A percentile compares a stretch with the other conserved stretches of the same genome.
Conservation (phyloP, 2,113 vertebrate genomes). For the Petrocephalus zakoni region DNA sequence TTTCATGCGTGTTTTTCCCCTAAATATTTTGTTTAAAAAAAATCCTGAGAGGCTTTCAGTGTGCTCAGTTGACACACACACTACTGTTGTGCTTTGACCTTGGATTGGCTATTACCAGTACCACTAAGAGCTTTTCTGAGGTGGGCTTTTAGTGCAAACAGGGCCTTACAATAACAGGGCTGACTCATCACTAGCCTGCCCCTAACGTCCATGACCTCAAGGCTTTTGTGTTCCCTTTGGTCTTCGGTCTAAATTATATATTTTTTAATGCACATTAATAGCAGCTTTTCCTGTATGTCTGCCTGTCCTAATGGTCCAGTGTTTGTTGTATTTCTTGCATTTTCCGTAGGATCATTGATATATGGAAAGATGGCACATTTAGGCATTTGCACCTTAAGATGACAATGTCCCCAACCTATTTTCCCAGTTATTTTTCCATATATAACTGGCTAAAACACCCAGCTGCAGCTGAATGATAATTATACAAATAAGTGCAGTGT, state of each 20-base stretch:
- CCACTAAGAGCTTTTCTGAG: slow-evolving; percentile 2
- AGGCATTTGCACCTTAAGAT: neutral
- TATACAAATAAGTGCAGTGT: neutral
- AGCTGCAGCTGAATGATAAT: neutral
- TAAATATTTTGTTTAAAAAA: neutral
- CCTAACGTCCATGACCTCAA: neutral
- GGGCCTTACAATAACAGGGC: neutral
- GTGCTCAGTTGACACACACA: neutral
- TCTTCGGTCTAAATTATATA: neutral
- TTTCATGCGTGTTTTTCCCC: neutral
- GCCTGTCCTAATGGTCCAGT: neutral
- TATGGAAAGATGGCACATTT: neutral
- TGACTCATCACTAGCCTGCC: neutral
- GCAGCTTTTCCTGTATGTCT: neutral
- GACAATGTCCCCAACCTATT: neutral
- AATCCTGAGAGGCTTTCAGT: neutral
- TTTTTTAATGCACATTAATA: neutral
- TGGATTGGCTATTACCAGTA: neutral
- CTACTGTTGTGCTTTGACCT: neutral
- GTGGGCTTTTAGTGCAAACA: neutral
- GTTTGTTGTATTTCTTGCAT: slow-evolving; percentile 2
- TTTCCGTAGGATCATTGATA: neutral
- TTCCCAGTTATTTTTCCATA: neutral
- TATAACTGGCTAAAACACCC: neutral
- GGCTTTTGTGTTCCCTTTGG: neutral